phyloP scores from a whole-genome alignment of 2,113 vertebrate genomes.

The Oreocharis arfaki region DNA sequence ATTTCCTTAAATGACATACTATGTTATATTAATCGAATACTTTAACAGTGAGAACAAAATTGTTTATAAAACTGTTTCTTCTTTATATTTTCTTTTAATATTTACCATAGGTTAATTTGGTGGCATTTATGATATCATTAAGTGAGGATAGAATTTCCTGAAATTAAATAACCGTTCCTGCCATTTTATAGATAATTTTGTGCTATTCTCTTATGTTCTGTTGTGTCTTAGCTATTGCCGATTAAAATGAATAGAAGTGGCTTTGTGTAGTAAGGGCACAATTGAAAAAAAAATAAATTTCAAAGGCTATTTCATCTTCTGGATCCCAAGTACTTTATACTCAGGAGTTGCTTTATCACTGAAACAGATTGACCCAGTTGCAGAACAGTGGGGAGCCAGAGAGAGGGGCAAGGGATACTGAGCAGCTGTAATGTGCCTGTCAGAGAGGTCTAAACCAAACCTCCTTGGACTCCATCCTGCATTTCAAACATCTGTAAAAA shows the following conservation, averaged over 20 bases:
- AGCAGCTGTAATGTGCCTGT: not conserved
- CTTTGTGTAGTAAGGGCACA: not conserved
- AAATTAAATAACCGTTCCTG: not conserved
- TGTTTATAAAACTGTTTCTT: not conserved
- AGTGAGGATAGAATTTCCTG: not conserved
- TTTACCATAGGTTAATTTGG: not conserved
- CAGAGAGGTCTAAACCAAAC: not conserved
- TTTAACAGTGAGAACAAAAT: not conserved
- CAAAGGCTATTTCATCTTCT: not conserved
- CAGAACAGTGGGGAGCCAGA: not conserved
- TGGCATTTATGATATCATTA: not conserved
- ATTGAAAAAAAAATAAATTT: not conserved
- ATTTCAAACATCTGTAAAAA: not conserved
- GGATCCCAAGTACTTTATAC: not conserved
- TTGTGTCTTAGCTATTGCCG: not conserved
- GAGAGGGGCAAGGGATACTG: not conserved
- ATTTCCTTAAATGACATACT: not conserved
- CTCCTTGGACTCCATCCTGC: not conserved
- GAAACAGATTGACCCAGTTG: not conserved
- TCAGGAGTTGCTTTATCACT: not conserved
- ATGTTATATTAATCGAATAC: not conserved
- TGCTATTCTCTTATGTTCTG: not conserved
- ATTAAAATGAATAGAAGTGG: not conserved
- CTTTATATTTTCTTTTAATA: not conserved
- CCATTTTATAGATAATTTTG: not conserved